Conservation (phyloP, 2,888 invertebrate species). For the Drosophila affinis region DNA sequence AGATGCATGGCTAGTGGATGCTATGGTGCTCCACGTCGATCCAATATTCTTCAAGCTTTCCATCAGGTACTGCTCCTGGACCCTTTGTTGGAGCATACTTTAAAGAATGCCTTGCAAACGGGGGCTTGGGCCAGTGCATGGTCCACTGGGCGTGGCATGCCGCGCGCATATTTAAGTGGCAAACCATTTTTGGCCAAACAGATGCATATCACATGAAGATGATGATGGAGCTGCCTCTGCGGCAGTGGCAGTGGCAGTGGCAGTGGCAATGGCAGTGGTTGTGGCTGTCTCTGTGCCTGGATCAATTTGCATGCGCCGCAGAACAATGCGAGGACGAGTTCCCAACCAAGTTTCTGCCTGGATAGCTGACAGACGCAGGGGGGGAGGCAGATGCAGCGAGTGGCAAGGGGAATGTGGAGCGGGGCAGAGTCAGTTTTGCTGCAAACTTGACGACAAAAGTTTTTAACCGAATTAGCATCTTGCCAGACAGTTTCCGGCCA, state of each 20-base stretch:
- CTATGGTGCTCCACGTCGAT: too few relatives aligned
- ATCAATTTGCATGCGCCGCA: slow-evolving; percentile 71
- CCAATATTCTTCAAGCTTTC: too few relatives aligned
- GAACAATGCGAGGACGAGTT: slow-evolving; percentile 55
- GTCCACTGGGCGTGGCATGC: not conserved
- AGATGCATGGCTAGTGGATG: too few relatives aligned
- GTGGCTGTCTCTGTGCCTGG: slow-evolving; percentile 17
- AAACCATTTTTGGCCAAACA: slow-evolving; percentile 43
- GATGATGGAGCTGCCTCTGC: slow-evolving; percentile 50
- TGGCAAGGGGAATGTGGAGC: not conserved
- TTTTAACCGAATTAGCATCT: slow-evolving; percentile 79
- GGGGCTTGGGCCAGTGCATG: not conserved
- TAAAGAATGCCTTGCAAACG: not conserved
- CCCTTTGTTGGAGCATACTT: not conserved
- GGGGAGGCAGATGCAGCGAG: slow-evolving; percentile 7
- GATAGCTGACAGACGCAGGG: slow-evolving; percentile 26
- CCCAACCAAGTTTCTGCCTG: slow-evolving; percentile 62
- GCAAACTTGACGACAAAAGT: slow-evolving; percentile 75
- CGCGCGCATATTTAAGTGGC: slow-evolving; percentile 16
- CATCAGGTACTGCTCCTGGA: not conserved
- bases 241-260: not conserved
- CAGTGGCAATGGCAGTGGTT: not conserved
- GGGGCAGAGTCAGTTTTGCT: slow-evolving; percentile 52
- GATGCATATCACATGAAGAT: slow-evolving; percentile 74
- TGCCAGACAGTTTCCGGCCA: slow-evolving; percentile 76